Evolutionary conservation across 1,140 invertebrate genomes (phyloP), one percentile per base, ranked within the genome.

Genomic region (Meloidogyne floridensis): DNA sequence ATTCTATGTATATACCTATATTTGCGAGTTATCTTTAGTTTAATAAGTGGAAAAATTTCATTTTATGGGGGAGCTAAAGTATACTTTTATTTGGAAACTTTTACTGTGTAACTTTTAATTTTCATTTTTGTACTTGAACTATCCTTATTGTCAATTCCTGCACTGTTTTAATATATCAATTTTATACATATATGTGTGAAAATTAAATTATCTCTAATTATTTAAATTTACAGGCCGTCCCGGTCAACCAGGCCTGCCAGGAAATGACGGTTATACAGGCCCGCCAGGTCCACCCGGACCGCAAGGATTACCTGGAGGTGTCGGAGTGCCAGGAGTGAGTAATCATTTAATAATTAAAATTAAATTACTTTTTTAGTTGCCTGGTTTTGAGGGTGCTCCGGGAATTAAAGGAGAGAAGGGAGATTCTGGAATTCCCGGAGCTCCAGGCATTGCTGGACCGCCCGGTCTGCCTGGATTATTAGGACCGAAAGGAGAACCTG

Each of bases 401-500:
- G 87, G 87, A 15, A 70, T 69, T 32, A 87, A 87, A 79, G 87
- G 83, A 43, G 87, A 90, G 15, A 89, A 87, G 72, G 87, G 88
- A 70, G 82, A 87, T 70, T 51, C 51, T 53, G 87, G 87, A 42
- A 84, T 85, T 72, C 86, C 87, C 2, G 86, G 87, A 13, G 81
- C 85, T 6, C 81, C 87, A 15, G 87, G 88, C 4, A n/a, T 84
- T 54, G 79, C 83, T 75, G 88, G 90, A 74, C 77, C 87, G 51
- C 80, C 85, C 47, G 88, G 88, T 51, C 69, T 82, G 18, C 72
- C 82, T 54, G 88, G 88, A 53, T 59, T 83, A 18, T 56, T 81
- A 15, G 87, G 87, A 78, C 87, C 87, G 13, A 88, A 88, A 80
- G 87, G 87, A 83, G 87, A 88, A 73, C 85, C 87, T 42, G 87